phyloP scores from a whole-genome alignment of 2,888 invertebrate genomes.

The Zaprionus lineosus region DNA sequence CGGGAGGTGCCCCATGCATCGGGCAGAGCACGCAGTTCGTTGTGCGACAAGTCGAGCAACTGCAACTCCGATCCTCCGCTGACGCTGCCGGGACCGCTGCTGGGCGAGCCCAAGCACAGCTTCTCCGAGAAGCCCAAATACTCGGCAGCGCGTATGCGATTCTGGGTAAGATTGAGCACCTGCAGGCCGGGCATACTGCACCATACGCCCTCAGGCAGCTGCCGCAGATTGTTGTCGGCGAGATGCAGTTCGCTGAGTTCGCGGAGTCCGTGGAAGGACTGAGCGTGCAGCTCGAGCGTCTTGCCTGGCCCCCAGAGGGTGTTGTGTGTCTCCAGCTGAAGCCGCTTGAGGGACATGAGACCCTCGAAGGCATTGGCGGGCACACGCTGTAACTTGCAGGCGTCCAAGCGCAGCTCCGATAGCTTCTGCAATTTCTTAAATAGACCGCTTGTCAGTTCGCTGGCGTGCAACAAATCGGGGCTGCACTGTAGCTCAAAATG shows the following conservation, averaged over 20 bases:
- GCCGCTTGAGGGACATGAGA: slow-evolving; percentile 89
- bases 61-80: slow-evolving; percentile 87
- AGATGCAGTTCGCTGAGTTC: slow-evolving; percentile 91
- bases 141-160: slow-evolving; percentile 90
- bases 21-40: slow-evolving; percentile 88
- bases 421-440: slow-evolving; percentile 89
- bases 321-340: slow-evolving; percentile 91
- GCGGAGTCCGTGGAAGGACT: slow-evolving; percentile 89
- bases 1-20: slow-evolving; percentile 90
- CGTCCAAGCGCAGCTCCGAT: slow-evolving; percentile 88
- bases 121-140: slow-evolving; percentile 87
- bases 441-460: slow-evolving; percentile 87
- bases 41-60: slow-evolving; percentile 90
- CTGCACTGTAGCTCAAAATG: slow-evolving; percentile 90
- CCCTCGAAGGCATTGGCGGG: slow-evolving; percentile 91
- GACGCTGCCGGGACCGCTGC: slow-evolving; percentile 79
- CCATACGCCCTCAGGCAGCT: slow-evolving; percentile 90
- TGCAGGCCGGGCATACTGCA: slow-evolving; percentile 91
- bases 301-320: slow-evolving; percentile 90
- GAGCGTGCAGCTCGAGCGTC: slow-evolving; percentile 88
- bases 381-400: slow-evolving; percentile 91
- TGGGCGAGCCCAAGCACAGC: slow-evolving; percentile 71
- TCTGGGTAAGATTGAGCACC: slow-evolving; percentile 92
- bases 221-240: slow-evolving; percentile 92
- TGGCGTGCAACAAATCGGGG: slow-evolving; percentile 90